Conservation (phyloP, 1,140 invertebrate species). For the Scaptomyza hsui region DNA sequence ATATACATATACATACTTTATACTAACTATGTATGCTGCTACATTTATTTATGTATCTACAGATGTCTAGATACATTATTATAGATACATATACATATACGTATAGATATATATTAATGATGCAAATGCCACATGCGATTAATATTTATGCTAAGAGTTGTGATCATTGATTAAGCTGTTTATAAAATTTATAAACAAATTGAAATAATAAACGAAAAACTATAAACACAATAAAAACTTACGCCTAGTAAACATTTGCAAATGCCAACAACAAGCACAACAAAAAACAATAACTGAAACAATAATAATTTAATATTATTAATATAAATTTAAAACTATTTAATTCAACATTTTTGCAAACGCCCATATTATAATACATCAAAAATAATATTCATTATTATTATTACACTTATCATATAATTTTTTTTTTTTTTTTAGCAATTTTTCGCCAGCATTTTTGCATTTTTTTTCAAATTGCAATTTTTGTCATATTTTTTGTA, state of each 20-base stretch:
- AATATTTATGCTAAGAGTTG: constrained; percentile 84
- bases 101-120: constrained; percentile 56
- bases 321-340: constrained; percentile 22
- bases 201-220: constrained; percentile 41
- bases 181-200: constrained; percentile 58
- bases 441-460: constrained; percentile 47
- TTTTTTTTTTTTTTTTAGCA: constrained; percentile 22
- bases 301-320: constrained; percentile 36
- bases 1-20: constrained; percentile 49
- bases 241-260: constrained; percentile 43
- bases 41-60: constrained; percentile 46
- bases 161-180: constrained; percentile 84
- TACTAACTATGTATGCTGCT: constrained; percentile 20
- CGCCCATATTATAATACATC: constrained; percentile 30
- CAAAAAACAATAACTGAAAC: constrained; percentile 34
- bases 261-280: constrained; percentile 29
- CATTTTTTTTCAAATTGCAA: constrained; percentile 48
- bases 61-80: constrained; percentile 42
- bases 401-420: constrained; percentile 34
- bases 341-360: constrained; percentile 52
- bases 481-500: constrained; percentile 69
- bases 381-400: constrained; percentile 32
- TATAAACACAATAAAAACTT: constrained; percentile 42
- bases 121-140: constrained; percentile 70
- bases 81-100: constrained; percentile 24